A percentile compares a stretch with the other conserved stretches of the same genome.
These are phyloP conservation scores for Trogon melanurus DNA, from an alignment of 2,113 vertebrate species.

Conservation along the genomic window DNA sequence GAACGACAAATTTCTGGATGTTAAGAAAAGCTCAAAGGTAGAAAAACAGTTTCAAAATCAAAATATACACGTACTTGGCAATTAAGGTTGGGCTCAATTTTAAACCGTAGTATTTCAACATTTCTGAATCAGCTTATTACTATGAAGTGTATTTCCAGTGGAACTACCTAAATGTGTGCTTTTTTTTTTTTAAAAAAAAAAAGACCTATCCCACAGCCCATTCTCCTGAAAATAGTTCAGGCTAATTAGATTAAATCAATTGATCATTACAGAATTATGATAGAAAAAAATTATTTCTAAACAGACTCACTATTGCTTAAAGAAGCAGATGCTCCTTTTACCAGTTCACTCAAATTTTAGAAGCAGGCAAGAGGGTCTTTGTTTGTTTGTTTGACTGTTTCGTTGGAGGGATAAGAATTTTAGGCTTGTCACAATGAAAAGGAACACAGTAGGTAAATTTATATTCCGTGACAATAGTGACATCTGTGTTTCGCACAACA, in stretches of 20 bases:
- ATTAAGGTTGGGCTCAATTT: not conserved
- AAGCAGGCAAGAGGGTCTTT: not conserved
- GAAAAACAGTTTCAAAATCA: not conserved
- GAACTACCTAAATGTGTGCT: not conserved
- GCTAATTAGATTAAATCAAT: not conserved
- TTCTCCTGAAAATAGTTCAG: not conserved
- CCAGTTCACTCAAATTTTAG: not conserved
- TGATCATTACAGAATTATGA: not conserved
- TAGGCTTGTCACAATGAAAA: constrained; percentile 24
- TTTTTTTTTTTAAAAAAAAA: too few species aligned
- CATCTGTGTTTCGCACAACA: constrained; percentile 3
- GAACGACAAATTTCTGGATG: not conserved
- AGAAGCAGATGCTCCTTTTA: not conserved
- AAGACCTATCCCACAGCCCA: not conserved
- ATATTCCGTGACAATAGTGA: not conserved
- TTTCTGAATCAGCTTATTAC: not conserved
- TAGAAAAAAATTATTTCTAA: not conserved
- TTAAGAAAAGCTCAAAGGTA: not conserved
- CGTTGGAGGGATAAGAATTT: not conserved
- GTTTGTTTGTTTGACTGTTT: not conserved
- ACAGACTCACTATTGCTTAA: not conserved
- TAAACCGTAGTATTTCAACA: not conserved
- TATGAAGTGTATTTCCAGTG: not conserved
- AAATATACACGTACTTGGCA: not conserved
- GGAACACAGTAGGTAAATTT: not conserved